These are phyloP conservation scores for Amphiprion percula DNA, from an alignment of 2,113 vertebrate genomes.

Conservation along the genomic window DNA sequence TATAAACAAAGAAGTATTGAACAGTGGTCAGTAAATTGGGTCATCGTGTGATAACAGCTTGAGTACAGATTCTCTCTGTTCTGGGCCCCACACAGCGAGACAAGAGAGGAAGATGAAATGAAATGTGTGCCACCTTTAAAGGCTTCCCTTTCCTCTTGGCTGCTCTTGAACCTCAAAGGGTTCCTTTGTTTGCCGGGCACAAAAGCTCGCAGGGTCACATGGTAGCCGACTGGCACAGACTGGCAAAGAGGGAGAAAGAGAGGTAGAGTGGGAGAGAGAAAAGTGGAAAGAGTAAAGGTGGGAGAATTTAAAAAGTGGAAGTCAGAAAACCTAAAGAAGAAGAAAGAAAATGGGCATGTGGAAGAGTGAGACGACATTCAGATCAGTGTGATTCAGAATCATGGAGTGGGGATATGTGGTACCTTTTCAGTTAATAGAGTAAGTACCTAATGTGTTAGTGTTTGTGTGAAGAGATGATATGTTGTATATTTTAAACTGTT, in stretches of 20 bases:
- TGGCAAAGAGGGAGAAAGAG: slow-evolving; percentile 41
- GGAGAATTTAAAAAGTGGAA: slow-evolving; percentile 9
- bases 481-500: neutral
- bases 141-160: slow-evolving; percentile 60
- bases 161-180: slow-evolving; percentile 70
- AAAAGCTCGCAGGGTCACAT: slow-evolving; percentile 71
- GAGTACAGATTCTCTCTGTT: slow-evolving; percentile 7
- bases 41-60: slow-evolving; percentile 4
- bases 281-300: slow-evolving; percentile 9
- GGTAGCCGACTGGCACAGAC: slow-evolving; percentile 50
- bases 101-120: slow-evolving; percentile 50
- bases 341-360: slow-evolving; percentile 11
- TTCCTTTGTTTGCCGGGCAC: slow-evolving; percentile 74
- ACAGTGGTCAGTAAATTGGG: neutral
- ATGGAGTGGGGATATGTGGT: slow-evolving; percentile 63
- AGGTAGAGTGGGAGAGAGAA: slow-evolving; percentile 15
- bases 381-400: slow-evolving; percentile 15
- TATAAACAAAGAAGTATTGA: neutral
- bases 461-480: neutral
- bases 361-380: slow-evolving; percentile 6
- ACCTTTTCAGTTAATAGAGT: slow-evolving; percentile 58
- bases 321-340: slow-evolving; percentile 10
- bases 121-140: slow-evolving; percentile 76
- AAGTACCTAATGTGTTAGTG: slow-evolving; percentile 28
- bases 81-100: slow-evolving; percentile 20